phyloP scores from a whole-genome alignment of 35 echinoderm and acorn worm species.

The Amphiura filiformis region DNA sequence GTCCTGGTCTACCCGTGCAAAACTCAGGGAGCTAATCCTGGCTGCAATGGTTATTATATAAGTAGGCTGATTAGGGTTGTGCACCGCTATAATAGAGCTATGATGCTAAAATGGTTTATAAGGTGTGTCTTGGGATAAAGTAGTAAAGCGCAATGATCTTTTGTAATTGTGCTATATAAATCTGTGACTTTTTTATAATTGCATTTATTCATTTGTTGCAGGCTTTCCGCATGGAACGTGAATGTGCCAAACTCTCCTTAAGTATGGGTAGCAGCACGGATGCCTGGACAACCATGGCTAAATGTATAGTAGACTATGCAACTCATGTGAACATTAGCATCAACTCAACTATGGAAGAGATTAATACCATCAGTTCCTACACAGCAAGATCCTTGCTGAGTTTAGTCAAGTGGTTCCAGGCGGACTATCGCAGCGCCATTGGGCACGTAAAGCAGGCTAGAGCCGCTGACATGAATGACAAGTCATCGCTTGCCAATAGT shows the following conservation, averaged over 20 bases:
- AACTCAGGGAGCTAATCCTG: too few relatives aligned
- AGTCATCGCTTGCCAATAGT: conserved; percentile 52
- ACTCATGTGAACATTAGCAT: conserved; percentile 31
- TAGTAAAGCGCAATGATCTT: too few relatives aligned
- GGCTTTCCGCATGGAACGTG: conserved; percentile 55
- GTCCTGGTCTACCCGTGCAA: too few relatives aligned
- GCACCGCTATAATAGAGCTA: too few relatives aligned
- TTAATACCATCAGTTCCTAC: conserved; percentile 38
- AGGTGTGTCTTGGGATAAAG: too few relatives aligned
- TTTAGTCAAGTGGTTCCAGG: conserved; percentile 90
- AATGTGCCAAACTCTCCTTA: conserved; percentile 83
- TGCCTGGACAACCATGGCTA: conserved; percentile 53
- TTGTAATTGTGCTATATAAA: too few relatives aligned
- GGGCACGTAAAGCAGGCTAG: conserved; percentile 75
- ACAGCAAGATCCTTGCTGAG: conserved; percentile 73
- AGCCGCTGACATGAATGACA: conserved; percentile 38
- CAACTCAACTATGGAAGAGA: neutral
- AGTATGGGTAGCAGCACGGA: conserved; percentile 43
- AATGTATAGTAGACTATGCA: conserved; percentile 59
- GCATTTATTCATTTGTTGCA: conserved; percentile 13
- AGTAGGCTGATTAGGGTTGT: too few relatives aligned
- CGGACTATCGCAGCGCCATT: conserved; percentile 67
- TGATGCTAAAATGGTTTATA: too few relatives aligned
- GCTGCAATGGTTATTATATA: too few relatives aligned
- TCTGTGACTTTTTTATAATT: too few relatives aligned